Evolutionary conservation across 2,797 vertebrate genomes (phyloP), one percentile per base, ranked within the genome.

Genomic region (Sibirionetta formosa): DNA sequence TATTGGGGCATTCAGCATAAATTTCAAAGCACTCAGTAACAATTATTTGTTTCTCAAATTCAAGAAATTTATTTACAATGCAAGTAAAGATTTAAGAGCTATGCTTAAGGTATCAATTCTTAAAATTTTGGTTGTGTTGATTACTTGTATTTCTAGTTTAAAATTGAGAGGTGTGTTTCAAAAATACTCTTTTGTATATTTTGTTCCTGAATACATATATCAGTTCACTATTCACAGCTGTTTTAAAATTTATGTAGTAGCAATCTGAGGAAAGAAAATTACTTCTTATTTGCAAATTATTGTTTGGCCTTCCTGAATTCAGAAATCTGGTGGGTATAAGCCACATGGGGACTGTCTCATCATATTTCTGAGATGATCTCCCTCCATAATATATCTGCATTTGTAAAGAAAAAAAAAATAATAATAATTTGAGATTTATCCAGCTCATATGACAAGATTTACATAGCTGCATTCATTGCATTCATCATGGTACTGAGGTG

Each of bases 241-340:
- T 5, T 60, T 89, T 93, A 36, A 93, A 89, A 94, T 86, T 94
- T 93, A 87, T 89, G 56, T 82, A 90, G 68, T 88, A 89, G 79
- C 89, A 94, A 73, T 78, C 46, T 87, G 87, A 89, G 89, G 73
- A 91, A 87, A 95, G 91, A 86, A 96, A 95, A 94, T 94, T 1
- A 91, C 89, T 89, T 63, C 89, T 91, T 63, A 70, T 20, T 94
- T 95, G 72, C 57, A 93, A 91, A 92, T 94, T 91, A 51, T 75
- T 85, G 53, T 83, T 94, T 94, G 82, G 95, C 91, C 87, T 95
- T 94, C 87, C 93, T 93, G 93, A 94, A 95, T 94, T 93, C 69
- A 88, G 85, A 83, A 94, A 82, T 89, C 94, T 97, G 91, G 51
- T 88, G 48, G 33, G 31, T 86, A 33, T 73, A 87, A 96, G 79